Percentiles rank a stretch among this genome's conserved stretches.
Evolutionary conservation across 2,113 vertebrate genomes (phyloP).

Genomic region (Rhinopomastus cyanomelas): DNA sequence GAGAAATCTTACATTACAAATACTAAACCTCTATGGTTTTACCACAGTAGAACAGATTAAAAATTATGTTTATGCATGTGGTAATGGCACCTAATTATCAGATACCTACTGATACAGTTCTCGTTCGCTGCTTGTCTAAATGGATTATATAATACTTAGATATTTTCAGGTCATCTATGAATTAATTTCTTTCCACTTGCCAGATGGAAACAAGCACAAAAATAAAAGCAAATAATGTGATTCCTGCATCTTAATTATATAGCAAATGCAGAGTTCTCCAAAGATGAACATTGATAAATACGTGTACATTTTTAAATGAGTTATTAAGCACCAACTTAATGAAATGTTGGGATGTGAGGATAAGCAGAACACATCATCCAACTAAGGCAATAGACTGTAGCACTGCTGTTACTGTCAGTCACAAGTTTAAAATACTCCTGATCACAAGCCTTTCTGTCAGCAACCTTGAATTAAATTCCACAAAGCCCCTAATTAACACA

Average conservation of each 20-base stretch:
- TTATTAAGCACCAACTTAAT: conserved; percentile 38
- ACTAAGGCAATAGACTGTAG: conserved; percentile 2
- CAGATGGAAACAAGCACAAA: background rate
- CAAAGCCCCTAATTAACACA: conserved; percentile 58
- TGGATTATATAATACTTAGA: background rate
- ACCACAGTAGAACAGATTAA: background rate
- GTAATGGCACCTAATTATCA: background rate
- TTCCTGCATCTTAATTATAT: background rate
- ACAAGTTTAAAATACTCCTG: conserved; percentile 59
- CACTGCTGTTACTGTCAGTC: conserved; percentile 62
- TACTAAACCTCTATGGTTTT: background rate
- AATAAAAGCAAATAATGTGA: background rate
- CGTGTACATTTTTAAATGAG: background rate
- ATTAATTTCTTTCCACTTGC: background rate
- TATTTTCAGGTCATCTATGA: background rate
- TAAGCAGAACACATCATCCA: background rate
- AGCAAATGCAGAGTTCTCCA: conserved; percentile 22
- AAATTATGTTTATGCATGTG: background rate
- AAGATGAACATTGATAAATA: background rate
- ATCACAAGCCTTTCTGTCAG: conserved; percentile 52
- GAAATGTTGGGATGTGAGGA: conserved; percentile 4
- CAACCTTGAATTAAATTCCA: conserved; percentile 66
- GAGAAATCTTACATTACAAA: background rate
- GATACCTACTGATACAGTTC: background rate
- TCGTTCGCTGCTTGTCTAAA: background rate